Conservation (phyloP, 2,888 invertebrate genomes). For the Andrena fulva region DNA sequence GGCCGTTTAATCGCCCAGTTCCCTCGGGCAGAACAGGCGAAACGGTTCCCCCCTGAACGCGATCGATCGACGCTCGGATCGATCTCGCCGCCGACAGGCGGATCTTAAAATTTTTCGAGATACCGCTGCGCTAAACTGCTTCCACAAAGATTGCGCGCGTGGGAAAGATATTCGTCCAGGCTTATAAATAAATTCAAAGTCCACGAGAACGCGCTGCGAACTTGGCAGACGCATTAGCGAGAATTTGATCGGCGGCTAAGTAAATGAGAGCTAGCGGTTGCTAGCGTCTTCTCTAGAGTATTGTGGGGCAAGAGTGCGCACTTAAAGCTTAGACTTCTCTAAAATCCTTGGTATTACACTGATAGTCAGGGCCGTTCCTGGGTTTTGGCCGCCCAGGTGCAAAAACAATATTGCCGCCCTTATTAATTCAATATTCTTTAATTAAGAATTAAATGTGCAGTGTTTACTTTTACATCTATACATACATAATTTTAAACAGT, state of each 20-base stretch:
- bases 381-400: too few relatives aligned
- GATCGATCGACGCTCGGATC: slow-evolving; percentile 1
- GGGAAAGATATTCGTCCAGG: background rate
- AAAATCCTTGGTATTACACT: too few relatives aligned
- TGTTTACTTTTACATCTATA: too few relatives aligned
- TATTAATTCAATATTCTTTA: too few relatives aligned
- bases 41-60: background rate
- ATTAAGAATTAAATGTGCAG: too few relatives aligned
- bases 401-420: too few relatives aligned
- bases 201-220: background rate
- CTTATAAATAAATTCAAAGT: background rate
- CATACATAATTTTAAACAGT: too few relatives aligned
- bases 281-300: background rate
- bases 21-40: background rate
- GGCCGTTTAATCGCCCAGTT: background rate
- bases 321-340: too few relatives aligned
- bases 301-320: too few relatives aligned
- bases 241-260: background rate
- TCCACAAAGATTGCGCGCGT: background rate
- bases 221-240: background rate
- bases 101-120: background rate
- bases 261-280: background rate
- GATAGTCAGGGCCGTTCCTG: too few relatives aligned
- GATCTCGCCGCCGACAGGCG: slow-evolving; percentile 1
- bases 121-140: background rate